A percentile compares a stretch with the other conserved stretches of the same genome.
These are phyloP conservation scores for Acanthochromis polyacanthus DNA, from an alignment of 2,113 vertebrate species.

Conservation along the genomic window DNA sequence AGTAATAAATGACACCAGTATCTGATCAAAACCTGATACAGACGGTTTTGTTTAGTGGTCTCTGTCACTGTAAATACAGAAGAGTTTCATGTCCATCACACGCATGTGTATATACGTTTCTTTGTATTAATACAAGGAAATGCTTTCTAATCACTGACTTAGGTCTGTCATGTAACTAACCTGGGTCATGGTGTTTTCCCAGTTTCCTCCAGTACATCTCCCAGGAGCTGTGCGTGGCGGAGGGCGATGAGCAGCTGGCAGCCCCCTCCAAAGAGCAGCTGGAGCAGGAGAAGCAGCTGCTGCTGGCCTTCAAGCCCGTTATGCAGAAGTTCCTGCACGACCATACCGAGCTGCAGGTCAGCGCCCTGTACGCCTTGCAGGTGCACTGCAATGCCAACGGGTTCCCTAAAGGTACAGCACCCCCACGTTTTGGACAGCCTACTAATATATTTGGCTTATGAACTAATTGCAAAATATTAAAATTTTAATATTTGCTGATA, in stretches of 20 bases:
- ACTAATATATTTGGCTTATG: too few species aligned
- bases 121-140: too few species aligned
- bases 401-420: slow-evolving; percentile 94
- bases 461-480: too few species aligned
- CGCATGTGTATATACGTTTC: too few species aligned
- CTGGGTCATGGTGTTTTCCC: not conserved
- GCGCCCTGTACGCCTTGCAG: slow-evolving; percentile 97
- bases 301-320: slow-evolving; percentile 98
- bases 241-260: slow-evolving; percentile 91
- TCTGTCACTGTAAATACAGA: too few species aligned
- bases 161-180: not conserved
- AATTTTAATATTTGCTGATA: not conserved
- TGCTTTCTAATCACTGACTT: too few species aligned
- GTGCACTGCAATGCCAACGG: slow-evolving; percentile 95
- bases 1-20: too few species aligned
- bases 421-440: rapidly evolving
- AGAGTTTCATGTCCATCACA: too few species aligned
- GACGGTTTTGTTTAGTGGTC: too few species aligned
- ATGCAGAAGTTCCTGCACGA: slow-evolving; percentile 99
- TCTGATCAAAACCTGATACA: too few species aligned
- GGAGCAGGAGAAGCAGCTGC: slow-evolving; percentile 96
- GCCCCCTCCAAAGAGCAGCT: slow-evolving; percentile 95
- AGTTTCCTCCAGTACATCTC: slow-evolving; percentile 98
- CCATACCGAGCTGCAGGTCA: slow-evolving; percentile 97
- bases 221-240: slow-evolving; percentile 90